Evolutionary conservation across 2,888 invertebrate species (phyloP).

Genomic region (Zygogramma bicolorata): DNA sequence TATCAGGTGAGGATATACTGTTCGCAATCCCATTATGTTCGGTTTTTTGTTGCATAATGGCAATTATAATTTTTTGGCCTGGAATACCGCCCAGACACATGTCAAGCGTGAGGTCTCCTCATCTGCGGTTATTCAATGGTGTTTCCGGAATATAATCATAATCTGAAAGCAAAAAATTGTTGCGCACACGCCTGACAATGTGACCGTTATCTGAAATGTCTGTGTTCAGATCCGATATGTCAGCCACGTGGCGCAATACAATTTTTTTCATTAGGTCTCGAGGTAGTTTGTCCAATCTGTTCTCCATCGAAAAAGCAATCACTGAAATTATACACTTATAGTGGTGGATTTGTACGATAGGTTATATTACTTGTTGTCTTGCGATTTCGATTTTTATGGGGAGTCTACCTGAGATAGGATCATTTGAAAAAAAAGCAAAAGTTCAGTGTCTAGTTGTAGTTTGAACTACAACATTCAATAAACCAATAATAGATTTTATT

Average conservation of each 20-base stretch:
- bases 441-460: too few relatives aligned
- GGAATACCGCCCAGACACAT: constrained; percentile 22
- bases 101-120: constrained; percentile 14
- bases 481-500: too few relatives aligned
- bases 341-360: not conserved
- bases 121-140: constrained; percentile 7
- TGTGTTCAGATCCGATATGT: not conserved
- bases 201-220: constrained; percentile 11
- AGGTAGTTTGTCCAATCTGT: not conserved
- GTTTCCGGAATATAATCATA: constrained; percentile 21
- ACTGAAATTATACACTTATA: not conserved
- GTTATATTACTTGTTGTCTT: not conserved
- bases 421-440: too few relatives aligned
- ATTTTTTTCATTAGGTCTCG: not conserved
- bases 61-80: constrained; percentile 14
- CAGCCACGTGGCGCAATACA: constrained; percentile 15
- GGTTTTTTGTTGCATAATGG: constrained; percentile 17
- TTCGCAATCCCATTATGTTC: not conserved
- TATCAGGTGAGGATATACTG: not conserved
- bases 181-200: constrained; percentile 9
- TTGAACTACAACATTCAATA: too few relatives aligned
- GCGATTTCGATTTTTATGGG: too few relatives aligned
- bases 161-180: constrained; percentile 5
- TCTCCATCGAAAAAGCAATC: not conserved
- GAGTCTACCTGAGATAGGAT: too few relatives aligned